phyloP scores from a whole-genome alignment of 2,888 invertebrate genomes.

The Drosophila hamatofila region DNA sequence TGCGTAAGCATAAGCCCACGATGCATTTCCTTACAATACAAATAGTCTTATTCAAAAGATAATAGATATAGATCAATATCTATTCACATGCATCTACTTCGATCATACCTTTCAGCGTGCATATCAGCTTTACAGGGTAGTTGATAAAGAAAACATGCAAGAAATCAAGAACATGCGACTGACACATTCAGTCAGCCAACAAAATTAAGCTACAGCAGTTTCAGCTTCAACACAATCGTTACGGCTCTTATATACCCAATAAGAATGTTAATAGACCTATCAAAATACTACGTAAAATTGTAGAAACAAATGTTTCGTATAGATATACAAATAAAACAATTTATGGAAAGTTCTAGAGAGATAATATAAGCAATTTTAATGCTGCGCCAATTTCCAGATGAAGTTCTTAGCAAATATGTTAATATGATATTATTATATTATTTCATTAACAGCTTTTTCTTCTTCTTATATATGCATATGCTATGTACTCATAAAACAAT shows the following conservation, averaged over 20 bases:
- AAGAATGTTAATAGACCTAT: conserved; percentile 19
- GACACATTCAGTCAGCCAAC: conserved; percentile 46
- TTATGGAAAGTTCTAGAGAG: neutral
- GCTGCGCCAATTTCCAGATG: too few relatives aligned
- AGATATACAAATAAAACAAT: neutral
- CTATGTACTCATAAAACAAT: too few relatives aligned
- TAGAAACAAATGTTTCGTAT: neutral
- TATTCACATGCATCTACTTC: too few relatives aligned
- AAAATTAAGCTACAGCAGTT: conserved; percentile 29
- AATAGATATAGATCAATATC: too few relatives aligned
- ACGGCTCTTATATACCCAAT: neutral
- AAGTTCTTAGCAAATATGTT: too few relatives aligned
- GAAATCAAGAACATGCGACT: conserved; percentile 45
- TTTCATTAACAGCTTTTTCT: too few relatives aligned
- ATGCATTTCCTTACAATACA: too few relatives aligned
- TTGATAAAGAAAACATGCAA: conserved; percentile 2
- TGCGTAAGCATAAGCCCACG: too few relatives aligned
- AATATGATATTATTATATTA: too few relatives aligned
- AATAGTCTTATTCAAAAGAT: too few relatives aligned
- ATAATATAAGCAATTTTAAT: too few relatives aligned
- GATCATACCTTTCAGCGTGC: neutral
- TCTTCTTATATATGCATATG: too few relatives aligned
- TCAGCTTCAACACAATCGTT: conserved; percentile 20
- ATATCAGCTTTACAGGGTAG: conserved; percentile 24
- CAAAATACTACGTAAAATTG: neutral